Percentiles rank a stretch among this genome's conserved stretches.
These are phyloP conservation scores for Nephrotoma appendiculata DNA, from an alignment of 2,888 invertebrate species.

Conservation along the genomic window DNA sequence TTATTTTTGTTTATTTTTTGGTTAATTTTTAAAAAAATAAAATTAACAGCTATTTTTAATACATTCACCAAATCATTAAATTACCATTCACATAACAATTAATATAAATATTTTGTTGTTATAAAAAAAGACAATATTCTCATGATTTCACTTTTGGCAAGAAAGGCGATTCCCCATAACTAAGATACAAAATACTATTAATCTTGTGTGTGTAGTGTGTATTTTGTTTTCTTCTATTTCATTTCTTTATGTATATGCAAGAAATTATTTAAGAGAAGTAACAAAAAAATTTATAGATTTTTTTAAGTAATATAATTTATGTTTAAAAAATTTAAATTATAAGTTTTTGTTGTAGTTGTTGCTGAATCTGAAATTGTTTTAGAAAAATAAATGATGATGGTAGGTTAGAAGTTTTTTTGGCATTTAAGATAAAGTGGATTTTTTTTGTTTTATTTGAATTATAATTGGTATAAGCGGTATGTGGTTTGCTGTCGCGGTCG, in stretches of 20 bases:
- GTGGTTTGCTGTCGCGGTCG: neutral
- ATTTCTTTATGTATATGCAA: neutral
- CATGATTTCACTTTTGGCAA: slow-evolving; percentile 1
- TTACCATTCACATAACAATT: neutral
- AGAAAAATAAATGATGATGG: neutral
- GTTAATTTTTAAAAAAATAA: neutral
- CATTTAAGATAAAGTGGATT: neutral
- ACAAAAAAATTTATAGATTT: neutral
- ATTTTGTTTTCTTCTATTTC: neutral
- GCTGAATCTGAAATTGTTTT: neutral
- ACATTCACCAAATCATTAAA: neutral
- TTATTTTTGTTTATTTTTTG: neutral
- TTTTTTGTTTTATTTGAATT: neutral
- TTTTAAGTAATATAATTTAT: neutral
- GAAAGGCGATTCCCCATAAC: neutral
- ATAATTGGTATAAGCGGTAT: neutral
- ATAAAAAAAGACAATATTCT: slow-evolving; percentile 1
- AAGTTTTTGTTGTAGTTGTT: neutral
- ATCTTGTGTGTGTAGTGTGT: neutral
- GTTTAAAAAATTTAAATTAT: neutral
- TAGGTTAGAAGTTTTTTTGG: neutral
- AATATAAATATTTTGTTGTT: neutral
- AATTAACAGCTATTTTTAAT: neutral
- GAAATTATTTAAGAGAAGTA: neutral
- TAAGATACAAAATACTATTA: neutral